A percentile compares a stretch with the other conserved stretches of the same genome.
phyloP scores from a whole-genome alignment of 2,113 vertebrate species.

The Hyperoodon ampullatus region DNA sequence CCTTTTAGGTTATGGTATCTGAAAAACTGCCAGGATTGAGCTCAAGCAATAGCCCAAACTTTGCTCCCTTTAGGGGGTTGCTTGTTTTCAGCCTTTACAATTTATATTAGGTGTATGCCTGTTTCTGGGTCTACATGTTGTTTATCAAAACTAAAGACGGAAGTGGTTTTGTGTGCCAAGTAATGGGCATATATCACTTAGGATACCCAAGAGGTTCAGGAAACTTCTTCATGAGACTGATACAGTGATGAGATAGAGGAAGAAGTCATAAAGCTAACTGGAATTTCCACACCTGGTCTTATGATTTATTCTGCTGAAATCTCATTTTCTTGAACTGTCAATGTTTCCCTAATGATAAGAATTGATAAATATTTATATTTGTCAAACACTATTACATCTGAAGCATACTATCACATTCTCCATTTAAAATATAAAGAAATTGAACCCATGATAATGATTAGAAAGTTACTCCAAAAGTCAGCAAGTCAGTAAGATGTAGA shows the following conservation, averaged over 20 bases:
- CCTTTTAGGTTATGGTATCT: not conserved
- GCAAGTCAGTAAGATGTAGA: not conserved
- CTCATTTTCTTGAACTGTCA: not conserved
- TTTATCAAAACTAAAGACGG: not conserved
- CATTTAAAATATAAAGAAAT: conserved; percentile 19
- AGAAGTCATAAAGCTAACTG: not conserved
- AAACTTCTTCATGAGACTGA: not conserved
- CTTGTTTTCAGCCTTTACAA: not conserved
- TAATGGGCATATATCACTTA: not conserved
- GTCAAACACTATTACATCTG: not conserved
- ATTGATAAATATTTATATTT: not conserved
- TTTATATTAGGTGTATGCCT: not conserved
- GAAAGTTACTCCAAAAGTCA: not conserved
- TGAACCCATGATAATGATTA: not conserved
- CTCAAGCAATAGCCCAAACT: not conserved
- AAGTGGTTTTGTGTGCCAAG: not conserved
- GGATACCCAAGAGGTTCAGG: not conserved
- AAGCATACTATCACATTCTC: not conserved
- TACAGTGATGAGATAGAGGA: not conserved
- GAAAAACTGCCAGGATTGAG: not conserved
- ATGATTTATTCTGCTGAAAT: not conserved
- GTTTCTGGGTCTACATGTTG: not conserved
- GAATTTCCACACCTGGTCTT: not conserved
- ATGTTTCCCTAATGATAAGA: not conserved
- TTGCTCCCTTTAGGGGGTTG: not conserved